A percentile compares a stretch with the other conserved stretches of the same genome.
Evolutionary conservation across 2,797 vertebrate species (phyloP).

Genomic region (Emys orbicularis): DNA sequence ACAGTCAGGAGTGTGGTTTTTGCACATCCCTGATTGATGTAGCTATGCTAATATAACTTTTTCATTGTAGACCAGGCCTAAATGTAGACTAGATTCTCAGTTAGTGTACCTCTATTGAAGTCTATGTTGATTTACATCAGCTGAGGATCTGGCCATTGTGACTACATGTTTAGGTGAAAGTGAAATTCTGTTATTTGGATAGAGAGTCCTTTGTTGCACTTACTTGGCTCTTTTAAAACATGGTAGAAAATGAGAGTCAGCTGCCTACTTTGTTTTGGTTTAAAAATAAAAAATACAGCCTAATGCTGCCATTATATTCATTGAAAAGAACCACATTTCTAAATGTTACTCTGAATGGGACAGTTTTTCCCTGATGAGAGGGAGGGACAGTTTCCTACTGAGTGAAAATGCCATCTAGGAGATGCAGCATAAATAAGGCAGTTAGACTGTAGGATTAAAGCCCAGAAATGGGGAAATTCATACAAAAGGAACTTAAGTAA

Average conservation of each 20-base stretch:
- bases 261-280: constrained; percentile 31
- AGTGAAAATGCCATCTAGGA: neutral
- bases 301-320: constrained; percentile 26
- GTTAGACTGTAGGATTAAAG: neutral
- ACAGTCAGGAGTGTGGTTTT: neutral
- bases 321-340: constrained; percentile 25
- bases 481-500: constrained; percentile 18
- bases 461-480: neutral
- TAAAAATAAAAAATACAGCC: constrained; percentile 31
- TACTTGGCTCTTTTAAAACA: constrained; percentile 33
- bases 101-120: constrained; percentile 35
- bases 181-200: constrained; percentile 44
- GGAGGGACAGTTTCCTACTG: constrained; percentile 5
- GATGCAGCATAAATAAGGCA: neutral
- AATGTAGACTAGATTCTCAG: constrained; percentile 43
- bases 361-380: constrained; percentile 28
- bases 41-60: neutral
- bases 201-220: constrained; percentile 17
- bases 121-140: constrained; percentile 47
- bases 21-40: neutral
- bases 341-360: constrained; percentile 23
- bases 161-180: constrained; percentile 36
- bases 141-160: constrained; percentile 2
- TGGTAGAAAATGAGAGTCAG: constrained; percentile 32
- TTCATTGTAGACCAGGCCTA: neutral